These are phyloP conservation scores for Ammospiza maritima DNA, from an alignment of 2,797 vertebrate genomes.

Conservation along the genomic window DNA sequence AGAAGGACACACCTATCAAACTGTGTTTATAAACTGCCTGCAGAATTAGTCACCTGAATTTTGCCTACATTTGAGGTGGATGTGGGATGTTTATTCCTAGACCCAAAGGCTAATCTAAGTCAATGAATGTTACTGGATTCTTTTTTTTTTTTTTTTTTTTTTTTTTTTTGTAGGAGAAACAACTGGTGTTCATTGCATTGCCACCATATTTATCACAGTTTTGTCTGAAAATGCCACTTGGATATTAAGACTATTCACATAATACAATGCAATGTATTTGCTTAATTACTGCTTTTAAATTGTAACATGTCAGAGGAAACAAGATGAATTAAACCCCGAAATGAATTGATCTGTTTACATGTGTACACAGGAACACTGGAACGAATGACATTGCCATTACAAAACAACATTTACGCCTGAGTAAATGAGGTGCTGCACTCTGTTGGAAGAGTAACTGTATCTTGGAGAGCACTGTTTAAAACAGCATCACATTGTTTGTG, in stretches of 20 bases:
- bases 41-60: slow-evolving; percentile 45
- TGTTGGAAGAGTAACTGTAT: background rate
- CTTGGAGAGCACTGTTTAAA: background rate
- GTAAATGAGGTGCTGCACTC: background rate
- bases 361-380: background rate
- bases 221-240: background rate
- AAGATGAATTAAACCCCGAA: background rate
- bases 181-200: background rate
- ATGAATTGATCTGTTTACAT: slow-evolving; percentile 30
- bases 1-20: slow-evolving; percentile 60
- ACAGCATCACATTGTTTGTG: background rate
- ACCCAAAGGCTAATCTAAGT: background rate
- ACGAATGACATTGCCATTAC: background rate
- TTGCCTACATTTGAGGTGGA: background rate
- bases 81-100: background rate
- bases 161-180: background rate
- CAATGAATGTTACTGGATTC: background rate
- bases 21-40: slow-evolving; percentile 26
- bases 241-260: background rate
- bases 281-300: slow-evolving; percentile 38
- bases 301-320: background rate
- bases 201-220: background rate
- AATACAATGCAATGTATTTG: background rate
- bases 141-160: background rate
- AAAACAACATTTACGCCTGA: background rate